A percentile compares a stretch with the other conserved stretches of the same genome.
Evolutionary conservation across 1,140 invertebrate genomes (phyloP).

Genomic region (Popillia japonica): DNA sequence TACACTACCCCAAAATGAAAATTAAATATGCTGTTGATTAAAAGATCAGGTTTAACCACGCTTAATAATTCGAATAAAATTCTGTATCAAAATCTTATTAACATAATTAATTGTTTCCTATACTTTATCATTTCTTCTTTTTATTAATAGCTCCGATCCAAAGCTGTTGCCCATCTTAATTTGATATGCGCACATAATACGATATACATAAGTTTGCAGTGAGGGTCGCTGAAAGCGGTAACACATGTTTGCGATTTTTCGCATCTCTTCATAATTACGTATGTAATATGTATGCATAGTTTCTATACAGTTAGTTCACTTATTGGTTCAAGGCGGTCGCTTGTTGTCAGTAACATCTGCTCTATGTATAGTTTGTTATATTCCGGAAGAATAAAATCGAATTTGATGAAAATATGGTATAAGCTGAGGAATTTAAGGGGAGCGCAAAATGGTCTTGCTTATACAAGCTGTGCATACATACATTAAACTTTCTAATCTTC

Average conservation of each 20-base stretch:
- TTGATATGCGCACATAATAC: not conserved
- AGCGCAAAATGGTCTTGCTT: too few relatives aligned
- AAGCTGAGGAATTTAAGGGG: too few relatives aligned
- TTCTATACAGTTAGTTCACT: not conserved
- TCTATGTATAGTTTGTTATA: not conserved
- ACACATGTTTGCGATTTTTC: conserved; percentile 1
- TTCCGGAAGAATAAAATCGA: not conserved
- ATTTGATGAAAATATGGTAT: not conserved
- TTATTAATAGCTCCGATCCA: not conserved
- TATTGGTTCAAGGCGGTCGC: not conserved
- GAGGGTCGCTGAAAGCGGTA: not conserved
- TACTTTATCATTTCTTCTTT: not conserved
- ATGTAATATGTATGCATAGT: not conserved
- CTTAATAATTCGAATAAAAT: too few relatives aligned
- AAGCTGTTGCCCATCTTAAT: conserved; percentile 2
- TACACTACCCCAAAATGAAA: too few relatives aligned
- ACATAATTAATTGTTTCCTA: not conserved
- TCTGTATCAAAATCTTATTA: not conserved
- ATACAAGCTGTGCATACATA: too few relatives aligned
- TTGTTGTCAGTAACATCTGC: not conserved
- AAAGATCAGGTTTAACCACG: too few relatives aligned
- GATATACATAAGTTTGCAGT: not conserved
- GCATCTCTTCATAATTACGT: not conserved
- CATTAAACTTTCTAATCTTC: too few relatives aligned
- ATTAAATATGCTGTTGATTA: too few relatives aligned